Base-by-base conservation (phyloP, 2,797 vertebrate species). In the Psittacula echo region DNA sequence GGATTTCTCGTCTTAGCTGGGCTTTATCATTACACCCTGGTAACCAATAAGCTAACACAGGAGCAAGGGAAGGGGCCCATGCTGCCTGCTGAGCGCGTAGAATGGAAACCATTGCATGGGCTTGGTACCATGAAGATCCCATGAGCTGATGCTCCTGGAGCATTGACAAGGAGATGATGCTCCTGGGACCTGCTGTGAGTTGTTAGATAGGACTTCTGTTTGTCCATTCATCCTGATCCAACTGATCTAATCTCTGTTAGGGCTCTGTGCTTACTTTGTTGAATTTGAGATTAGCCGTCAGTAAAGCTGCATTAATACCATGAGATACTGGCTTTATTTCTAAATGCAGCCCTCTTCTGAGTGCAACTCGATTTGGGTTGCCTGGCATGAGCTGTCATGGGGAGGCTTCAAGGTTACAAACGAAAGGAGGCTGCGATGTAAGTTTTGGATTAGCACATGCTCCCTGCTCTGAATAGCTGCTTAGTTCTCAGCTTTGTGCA, bases 101-200 rank as follows among this genome's bases (percentile, higher is more conserved):
- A 58, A 24, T 58, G 56, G n/a, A 58, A 34, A 17, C 22, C 14
- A 16, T 24, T 58, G n/a, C n/a, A 34, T 24, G n/a, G n/a, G n/a
- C 23, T 60, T 60, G 56, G 22, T 60, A 37, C 56, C n/a, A 37
- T 11, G 24, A n/a, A 60, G 15, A 60, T 60, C 34, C 6, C 7
- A 17, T 60, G 56, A 16, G 56, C n/a, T 60, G 56, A 24, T 58
- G 13, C 54, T 56, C 54, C 32, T 56, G 54, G 21, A n/a, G 32
- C 54, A 56, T n/a, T 23, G 54, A 56, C 12, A 22, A n/a, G 54
- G 54, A 64, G 27, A 30, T 0, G 0, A 2, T 44, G n/a, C 37
- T 78, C 34, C 60, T 54, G 51, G 45, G 29, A 34, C 37, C 19
- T 37, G 14, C 7, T 71, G 30, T 34, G n/a, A 30, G 34, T 12